Conservation (phyloP, 2,797 vertebrate species). For the Sciurus carolinensis region DNA sequence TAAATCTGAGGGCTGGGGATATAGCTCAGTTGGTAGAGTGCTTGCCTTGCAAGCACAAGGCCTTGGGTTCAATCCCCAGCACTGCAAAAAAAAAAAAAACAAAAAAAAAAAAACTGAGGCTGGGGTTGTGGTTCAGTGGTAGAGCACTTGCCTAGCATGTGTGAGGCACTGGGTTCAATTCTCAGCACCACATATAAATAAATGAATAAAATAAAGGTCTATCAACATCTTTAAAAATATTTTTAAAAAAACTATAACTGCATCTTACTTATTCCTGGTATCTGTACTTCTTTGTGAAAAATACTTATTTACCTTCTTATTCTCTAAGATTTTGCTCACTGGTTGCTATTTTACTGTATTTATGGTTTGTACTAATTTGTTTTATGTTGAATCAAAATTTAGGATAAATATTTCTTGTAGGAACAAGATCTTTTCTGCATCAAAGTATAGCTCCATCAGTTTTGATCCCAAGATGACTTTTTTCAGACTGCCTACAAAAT, state of each 20-base stretch:
- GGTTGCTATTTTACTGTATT: slow-evolving; percentile 25
- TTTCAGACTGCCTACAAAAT: background rate
- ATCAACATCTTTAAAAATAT: too few species aligned
- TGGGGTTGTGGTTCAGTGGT: too few species aligned
- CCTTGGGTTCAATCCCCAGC: too few species aligned
- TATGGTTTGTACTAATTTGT: slow-evolving; percentile 27
- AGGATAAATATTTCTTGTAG: slow-evolving; percentile 2
- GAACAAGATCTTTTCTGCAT: background rate
- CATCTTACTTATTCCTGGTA: background rate
- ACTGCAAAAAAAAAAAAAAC: too few species aligned
- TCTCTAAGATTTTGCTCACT: slow-evolving; percentile 4
- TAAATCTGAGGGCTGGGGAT: too few species aligned
- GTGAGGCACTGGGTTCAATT: too few species aligned
- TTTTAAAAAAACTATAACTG: background rate
- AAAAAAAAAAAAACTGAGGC: too few species aligned
- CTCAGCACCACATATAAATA: too few species aligned
- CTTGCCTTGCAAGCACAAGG: too few species aligned
- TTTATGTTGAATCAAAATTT: background rate
- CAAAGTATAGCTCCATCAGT: slow-evolving; percentile 21
- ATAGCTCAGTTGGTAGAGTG: too few species aligned
- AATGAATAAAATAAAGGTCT: too few species aligned
- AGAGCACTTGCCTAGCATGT: too few species aligned
- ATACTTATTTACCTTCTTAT: slow-evolving; percentile 5
- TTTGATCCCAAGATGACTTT: background rate
- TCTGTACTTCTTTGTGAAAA: slow-evolving; percentile 21